A percentile compares a stretch with the other conserved stretches of the same genome.
These are phyloP conservation scores for Phoeniculus purpureus DNA, from an alignment of 2,797 vertebrate genomes.

Conservation along the genomic window DNA sequence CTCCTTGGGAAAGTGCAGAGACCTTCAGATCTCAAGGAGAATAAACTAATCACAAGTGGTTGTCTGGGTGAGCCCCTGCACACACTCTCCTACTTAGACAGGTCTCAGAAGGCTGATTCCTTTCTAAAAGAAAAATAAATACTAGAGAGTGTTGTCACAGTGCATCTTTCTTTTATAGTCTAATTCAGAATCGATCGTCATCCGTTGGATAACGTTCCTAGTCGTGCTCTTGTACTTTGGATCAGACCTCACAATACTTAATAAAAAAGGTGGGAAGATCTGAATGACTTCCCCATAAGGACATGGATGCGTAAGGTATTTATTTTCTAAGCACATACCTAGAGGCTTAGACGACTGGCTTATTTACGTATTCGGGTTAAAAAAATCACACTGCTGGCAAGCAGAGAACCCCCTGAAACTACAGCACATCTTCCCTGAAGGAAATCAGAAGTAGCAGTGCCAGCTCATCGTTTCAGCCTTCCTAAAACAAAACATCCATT, in stretches of 20 bases:
- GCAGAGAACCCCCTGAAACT: constrained; percentile 1
- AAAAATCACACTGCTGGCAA: constrained; percentile 28
- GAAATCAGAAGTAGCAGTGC: constrained; percentile 6
- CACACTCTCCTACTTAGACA: not conserved
- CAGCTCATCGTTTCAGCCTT: not conserved
- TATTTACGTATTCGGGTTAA: constrained; percentile 1
- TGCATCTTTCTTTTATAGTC: not conserved
- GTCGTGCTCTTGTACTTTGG: not conserved
- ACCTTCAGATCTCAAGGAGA: not conserved
- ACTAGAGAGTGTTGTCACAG: not conserved
- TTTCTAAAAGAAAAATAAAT: not conserved
- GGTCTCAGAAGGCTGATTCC: not conserved
- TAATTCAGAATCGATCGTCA: not conserved
- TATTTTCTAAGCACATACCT: constrained; percentile 10
- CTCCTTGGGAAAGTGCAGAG: not conserved
- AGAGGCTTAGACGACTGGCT: constrained; percentile 27
- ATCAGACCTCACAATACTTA: not conserved
- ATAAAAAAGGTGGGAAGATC: not conserved
- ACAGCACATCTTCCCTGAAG: constrained; percentile 17
- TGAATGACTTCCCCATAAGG: not conserved
- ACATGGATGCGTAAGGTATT: not conserved
- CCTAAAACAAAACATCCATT: constrained; percentile 35
- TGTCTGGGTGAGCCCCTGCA: rapidly evolving
- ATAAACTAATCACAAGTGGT: not conserved
- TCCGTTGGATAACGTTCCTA: not conserved